phyloP scores from a whole-genome alignment of 1,140 invertebrate genomes.

The Ephestia elutella region DNA sequence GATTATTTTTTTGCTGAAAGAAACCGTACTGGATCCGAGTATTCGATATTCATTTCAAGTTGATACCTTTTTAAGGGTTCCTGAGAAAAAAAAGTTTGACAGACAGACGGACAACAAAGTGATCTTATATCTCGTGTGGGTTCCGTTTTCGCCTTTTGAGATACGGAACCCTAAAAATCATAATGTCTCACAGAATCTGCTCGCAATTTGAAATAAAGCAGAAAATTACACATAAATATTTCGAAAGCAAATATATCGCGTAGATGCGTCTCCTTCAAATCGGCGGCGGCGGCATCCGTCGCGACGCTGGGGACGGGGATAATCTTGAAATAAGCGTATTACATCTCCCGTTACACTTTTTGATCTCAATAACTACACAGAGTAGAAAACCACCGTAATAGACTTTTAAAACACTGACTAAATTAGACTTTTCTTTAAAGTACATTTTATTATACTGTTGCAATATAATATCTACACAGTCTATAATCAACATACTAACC shows the following conservation, averaged over 20 bases:
- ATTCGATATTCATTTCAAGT: no score
- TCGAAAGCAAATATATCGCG: background rate
- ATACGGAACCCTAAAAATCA: background rate
- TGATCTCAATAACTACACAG: constrained; percentile 39
- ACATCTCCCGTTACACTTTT: constrained; percentile 37
- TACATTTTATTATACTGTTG: background rate
- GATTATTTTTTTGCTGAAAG: no score
- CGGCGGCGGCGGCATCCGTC: constrained; percentile 23
- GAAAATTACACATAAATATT: background rate
- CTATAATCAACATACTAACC: no score
- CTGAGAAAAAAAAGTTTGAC: no score
- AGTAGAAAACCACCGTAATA: constrained; percentile 10
- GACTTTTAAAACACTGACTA: constrained; percentile 1
- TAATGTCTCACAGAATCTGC: background rate
- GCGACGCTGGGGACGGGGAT: constrained; percentile 23
- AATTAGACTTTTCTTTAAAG: background rate
- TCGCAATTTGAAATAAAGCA: background rate
- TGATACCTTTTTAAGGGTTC: no score
- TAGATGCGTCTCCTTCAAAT: constrained; percentile 10
- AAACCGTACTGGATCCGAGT: no score
- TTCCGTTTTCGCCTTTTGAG: background rate
- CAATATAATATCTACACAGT: constrained; percentile 25
- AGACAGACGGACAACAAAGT: no score
- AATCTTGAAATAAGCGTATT: constrained; percentile 57
- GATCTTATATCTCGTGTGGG: no score